A percentile compares a stretch with the other conserved stretches of the same genome.
phyloP scores from a whole-genome alignment of 2,113 vertebrate species.

The Epinephelus fuscoguttatus region DNA sequence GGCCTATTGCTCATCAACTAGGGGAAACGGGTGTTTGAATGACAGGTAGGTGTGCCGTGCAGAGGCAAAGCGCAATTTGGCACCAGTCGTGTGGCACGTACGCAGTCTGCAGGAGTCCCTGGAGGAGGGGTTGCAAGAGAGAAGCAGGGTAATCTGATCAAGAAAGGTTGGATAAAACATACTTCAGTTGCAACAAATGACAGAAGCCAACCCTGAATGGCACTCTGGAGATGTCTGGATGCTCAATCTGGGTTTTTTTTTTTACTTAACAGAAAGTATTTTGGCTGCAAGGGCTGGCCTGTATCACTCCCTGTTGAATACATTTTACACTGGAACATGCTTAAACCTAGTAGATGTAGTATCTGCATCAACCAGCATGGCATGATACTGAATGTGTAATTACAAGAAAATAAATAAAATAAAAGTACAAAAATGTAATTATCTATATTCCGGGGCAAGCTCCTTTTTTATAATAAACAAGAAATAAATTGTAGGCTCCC shows the following conservation, averaged over 20 bases:
- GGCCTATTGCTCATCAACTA: background rate
- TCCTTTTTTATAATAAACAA: too few species aligned
- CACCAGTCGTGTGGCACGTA: slow-evolving; percentile 73
- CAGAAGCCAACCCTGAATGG: background rate
- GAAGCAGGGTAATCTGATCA: slow-evolving; percentile 55
- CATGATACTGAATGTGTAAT: background rate
- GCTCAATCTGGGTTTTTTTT: background rate
- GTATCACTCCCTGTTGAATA: background rate
- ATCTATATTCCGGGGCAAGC: background rate
- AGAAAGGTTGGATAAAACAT: slow-evolving; percentile 55
- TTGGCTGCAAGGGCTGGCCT: background rate
- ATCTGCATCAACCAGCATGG: background rate
- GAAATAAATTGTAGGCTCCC: background rate
- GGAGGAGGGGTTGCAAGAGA: slow-evolving; percentile 61
- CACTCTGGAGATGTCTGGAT: background rate
- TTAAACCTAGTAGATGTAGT: background rate
- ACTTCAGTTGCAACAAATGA: slow-evolving; percentile 51
- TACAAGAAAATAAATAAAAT: background rate
- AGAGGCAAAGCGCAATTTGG: slow-evolving; percentile 48
- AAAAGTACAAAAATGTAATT: background rate
- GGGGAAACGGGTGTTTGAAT: background rate
- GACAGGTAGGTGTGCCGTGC: slow-evolving; percentile 30
- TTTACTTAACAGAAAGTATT: slow-evolving; percentile 23
- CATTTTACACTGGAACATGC: background rate
- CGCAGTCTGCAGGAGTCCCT: slow-evolving; percentile 69